Percentiles rank a stretch among this genome's conserved stretches.
These are phyloP conservation scores for Diachrysia chrysitis DNA, from an alignment of 2,888 invertebrate species.

Conservation along the genomic window DNA sequence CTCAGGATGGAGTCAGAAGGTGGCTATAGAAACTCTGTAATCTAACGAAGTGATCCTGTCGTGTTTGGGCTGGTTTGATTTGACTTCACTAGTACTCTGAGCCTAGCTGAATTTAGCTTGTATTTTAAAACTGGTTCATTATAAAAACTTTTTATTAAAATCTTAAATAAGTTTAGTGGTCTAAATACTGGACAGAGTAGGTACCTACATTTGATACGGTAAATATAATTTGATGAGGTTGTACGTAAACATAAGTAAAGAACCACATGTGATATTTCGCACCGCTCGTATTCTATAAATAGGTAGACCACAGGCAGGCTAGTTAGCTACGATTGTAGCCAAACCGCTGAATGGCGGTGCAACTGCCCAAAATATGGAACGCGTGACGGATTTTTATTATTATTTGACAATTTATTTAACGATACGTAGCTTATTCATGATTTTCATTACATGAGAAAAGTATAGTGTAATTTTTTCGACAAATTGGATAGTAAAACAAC, in stretches of 20 bases:
- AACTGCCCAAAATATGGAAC: conserved; percentile 40
- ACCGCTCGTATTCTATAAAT: conserved; percentile 38
- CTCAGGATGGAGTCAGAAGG: no score
- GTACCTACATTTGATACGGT: background rate
- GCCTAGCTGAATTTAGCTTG: no score
- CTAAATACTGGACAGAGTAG: background rate
- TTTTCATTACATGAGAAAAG: background rate
- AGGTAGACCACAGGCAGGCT: conserved; percentile 49
- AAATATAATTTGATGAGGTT: conserved; percentile 8
- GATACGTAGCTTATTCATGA: background rate
- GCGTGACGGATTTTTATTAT: conserved; percentile 39
- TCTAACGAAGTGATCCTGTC: no score
- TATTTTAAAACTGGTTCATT: no score
- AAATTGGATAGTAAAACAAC: background rate
- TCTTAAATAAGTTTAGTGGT: background rate
- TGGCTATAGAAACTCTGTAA: no score
- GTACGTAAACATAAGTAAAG: conserved; percentile 15
- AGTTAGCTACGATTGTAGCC: conserved; percentile 60
- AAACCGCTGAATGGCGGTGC: conserved; percentile 48
- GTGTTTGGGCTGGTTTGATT: no score
- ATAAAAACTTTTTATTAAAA: no score
- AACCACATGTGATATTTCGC: conserved; percentile 38
- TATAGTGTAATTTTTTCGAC: background rate
- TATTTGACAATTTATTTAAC: conserved; percentile 20
- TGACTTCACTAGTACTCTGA: no score